Evolutionary conservation across 2,113 vertebrate genomes (phyloP), one percentile per base, ranked within the genome.

Genomic region (Heterocephalus glaber): DNA sequence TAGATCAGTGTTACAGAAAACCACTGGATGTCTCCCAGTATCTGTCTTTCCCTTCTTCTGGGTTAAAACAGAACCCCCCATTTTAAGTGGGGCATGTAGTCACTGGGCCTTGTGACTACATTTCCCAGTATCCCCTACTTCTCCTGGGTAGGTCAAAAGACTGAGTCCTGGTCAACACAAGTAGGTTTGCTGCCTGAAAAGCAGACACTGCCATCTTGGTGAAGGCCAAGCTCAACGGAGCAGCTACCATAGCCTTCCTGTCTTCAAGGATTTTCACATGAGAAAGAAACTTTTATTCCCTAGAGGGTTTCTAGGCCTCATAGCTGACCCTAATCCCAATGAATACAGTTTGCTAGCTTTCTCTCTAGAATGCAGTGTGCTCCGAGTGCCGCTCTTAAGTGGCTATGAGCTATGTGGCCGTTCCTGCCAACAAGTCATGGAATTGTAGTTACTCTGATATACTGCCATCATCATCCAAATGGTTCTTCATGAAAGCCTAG

Each of bases 71-170:
- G 61, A 65, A 56, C 16, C 41, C 24, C 44, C n/a, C 28, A 1
- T 72, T 91, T 66, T 86, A 63, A 86, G 20, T 44, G 30, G 30
- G 38, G 19, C 16, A 9, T 72, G 10, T 56, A 89, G 77, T 24
- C 41, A 52, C 10, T 88, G 86, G 84, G 60, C 26, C 30, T 60
- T 24, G 68, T 70, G 79, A 89, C 3, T 24, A 14, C 30, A 26
- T 68, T 95, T 92, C 61, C 35, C 10, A 79, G 83, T n/a, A 79
- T 96, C 79, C 35, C 44, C 60, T 90, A 65, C 16, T 76, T 49
- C 72, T 61, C 52, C 47, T 94, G 38, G 35, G 12, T 54, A 66
- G 93, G 47, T 63, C 26, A 17, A 41, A 13, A 33, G 30, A 52
- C 41, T 68, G 74, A 54, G 5, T 81, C 87, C 87, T 88, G 92